Evolutionary conservation across 2,113 vertebrate genomes (phyloP), one percentile per base, ranked within the genome.

Genomic region (Oncorhynchus clarkii): DNA sequence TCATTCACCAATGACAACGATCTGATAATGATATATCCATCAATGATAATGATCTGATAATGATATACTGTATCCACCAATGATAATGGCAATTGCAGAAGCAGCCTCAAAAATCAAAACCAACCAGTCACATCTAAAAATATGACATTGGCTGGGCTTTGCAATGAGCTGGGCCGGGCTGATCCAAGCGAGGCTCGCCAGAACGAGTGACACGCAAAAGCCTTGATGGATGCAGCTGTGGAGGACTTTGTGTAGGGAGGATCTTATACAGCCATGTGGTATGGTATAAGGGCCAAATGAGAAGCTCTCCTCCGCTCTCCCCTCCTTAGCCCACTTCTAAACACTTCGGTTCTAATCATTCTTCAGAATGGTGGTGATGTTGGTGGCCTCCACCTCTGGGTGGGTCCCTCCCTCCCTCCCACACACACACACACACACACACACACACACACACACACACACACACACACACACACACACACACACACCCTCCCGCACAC

Each of bases 21-120:
- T 91, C 90, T 79, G 78, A 74, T 79, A 83, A 83, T 71, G 80
- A 81, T 88, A 86, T 87, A 91, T 92, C 88, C 90, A 93, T 92
- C 93, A 92, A 80, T 89, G 91, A 82, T 93, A 91, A 93, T 92
- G 92, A 90, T 91, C 90, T 79, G 78, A 73, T 79, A 83, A 83
- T 71, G 80, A 81, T 88, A 86, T 87, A 27, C 27, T 27, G 3
- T 27, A 91, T 92, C 88, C 90, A 93, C 92, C 93, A 92, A 80
- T 89, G 91, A 82, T 93, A 91, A 93, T 92, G 92, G 90, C 90
- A 90, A 93, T 92, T 91, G 87, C 86, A 82, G 83, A 65, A 72
- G 71, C 79, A 3, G 24, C 82, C 70, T 4, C 82, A 84, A 84
- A 72, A 88, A 89, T 76, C 82, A 67, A 65, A 82, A 85, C 74